Evolutionary conservation across 2,888 invertebrate species (phyloP), one percentile per base, ranked within the genome.

Genomic region (Agrotis ipsilon): DNA sequence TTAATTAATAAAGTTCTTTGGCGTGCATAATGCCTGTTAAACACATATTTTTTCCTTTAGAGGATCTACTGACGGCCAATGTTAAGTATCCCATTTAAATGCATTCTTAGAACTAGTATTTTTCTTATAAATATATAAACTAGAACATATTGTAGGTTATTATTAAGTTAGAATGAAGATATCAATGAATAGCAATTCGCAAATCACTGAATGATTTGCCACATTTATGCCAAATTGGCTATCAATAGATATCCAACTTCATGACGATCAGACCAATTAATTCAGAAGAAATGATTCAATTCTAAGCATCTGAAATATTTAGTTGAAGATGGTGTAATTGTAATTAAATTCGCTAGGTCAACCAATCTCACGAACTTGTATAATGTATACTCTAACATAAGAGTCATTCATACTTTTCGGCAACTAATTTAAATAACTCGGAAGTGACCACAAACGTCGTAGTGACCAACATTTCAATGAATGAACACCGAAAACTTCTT

Each of bases 1-100:
- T 54, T 59, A 54, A 59, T 75, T 68, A 75, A 69, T 69, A 45
- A 49, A 59, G 75, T 75, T 58, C 52, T 45, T 59, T 24, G 11
- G 3, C n/a, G n/a, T 75, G 68, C 52, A 52, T 59, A 58, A 43
- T 68, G 43, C 48, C 57, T 48, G 48, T 32, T 62, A n/a, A 62
- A 45, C 43, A 62, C 74, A 52, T 62, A n/a, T 75, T 18, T 61
- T 19, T 52, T 58, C 68, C 68, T 62, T 58, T 19, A 48, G 24
- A 75, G 61, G 58, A 62, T 19, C 43, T 61, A 43, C 27, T 45
- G 39, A 48, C 18, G n/a, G 60, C 39, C 39, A 61, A 48, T 74
- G 57, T 43, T 45, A 60, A 67, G 19, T 60, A 74, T 57, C 48
- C 39, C 14, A 58, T 58, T 58, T 52, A 19, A 19, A 61, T 52